Percentiles rank a stretch among this genome's conserved stretches.
Conservation (phyloP, 2,113 vertebrate genomes). For the Uria lomvia region DNA sequence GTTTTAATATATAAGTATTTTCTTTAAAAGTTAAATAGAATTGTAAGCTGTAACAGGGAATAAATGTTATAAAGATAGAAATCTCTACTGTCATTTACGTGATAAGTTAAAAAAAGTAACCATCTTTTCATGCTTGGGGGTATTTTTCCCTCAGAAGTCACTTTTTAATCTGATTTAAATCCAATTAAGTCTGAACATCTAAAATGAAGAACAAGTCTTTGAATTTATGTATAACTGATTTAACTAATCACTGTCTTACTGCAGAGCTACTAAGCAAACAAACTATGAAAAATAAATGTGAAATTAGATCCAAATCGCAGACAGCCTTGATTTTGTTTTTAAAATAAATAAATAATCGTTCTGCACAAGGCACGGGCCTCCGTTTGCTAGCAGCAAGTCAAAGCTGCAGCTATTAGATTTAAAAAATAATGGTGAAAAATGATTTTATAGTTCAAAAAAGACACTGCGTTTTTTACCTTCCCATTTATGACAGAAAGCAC, state of each 20-base stretch:
- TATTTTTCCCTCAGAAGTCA: constrained; percentile 51
- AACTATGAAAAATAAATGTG: constrained; percentile 29
- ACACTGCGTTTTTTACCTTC: background rate
- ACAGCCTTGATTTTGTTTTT: constrained; percentile 18
- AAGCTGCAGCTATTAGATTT: background rate
- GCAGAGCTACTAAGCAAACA: constrained; percentile 14
- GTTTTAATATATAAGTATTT: background rate
- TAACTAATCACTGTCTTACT: constrained; percentile 27
- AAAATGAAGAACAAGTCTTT: constrained; percentile 54
- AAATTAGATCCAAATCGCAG: constrained; percentile 31
- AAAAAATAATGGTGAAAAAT: background rate
- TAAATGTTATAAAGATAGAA: constrained; percentile 32
- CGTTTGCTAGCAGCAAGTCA: background rate
- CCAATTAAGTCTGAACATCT: constrained; percentile 58
- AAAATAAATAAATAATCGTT: constrained; percentile 40
- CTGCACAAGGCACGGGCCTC: background rate
- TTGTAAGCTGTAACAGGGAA: background rate
- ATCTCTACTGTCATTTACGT: constrained; percentile 15
- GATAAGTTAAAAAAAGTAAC: constrained; percentile 29
- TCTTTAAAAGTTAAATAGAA: constrained; percentile 6
- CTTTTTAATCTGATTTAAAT: constrained; percentile 64
- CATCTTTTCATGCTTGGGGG: constrained; percentile 32
- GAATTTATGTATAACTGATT: constrained; percentile 55
- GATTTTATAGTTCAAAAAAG: background rate
- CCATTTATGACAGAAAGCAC: background rate